A percentile compares a stretch with the other conserved stretches of the same genome.
These are phyloP conservation scores for Apis laboriosa DNA, from an alignment of 1,140 invertebrate genomes.

Conservation along the genomic window DNA sequence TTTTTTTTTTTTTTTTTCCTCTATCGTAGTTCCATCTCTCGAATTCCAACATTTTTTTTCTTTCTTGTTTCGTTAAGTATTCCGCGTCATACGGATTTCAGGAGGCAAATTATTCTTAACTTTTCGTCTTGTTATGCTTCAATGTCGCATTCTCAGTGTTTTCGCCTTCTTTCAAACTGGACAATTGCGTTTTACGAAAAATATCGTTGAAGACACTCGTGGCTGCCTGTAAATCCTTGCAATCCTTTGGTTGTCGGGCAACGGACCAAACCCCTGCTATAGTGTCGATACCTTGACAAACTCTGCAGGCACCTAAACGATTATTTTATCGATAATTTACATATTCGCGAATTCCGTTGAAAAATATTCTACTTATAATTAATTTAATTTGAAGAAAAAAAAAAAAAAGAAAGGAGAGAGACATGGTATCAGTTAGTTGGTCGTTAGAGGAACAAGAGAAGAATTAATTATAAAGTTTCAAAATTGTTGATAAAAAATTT, in stretches of 20 bases:
- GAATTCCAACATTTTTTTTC: neutral
- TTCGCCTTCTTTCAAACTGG: conserved; percentile 28
- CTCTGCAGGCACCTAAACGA: conserved; percentile 65
- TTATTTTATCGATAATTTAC: neutral
- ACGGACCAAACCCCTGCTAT: conserved; percentile 71
- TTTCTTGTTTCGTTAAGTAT: neutral
- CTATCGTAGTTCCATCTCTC: neutral
- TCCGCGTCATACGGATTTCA: conserved; percentile 43
- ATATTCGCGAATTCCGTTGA: neutral
- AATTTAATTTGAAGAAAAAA: too few species aligned
- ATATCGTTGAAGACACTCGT: conserved; percentile 67
- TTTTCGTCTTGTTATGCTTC: conserved; percentile 22
- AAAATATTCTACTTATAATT: neutral
- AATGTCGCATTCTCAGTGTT: neutral
- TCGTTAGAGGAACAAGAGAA: too few species aligned
- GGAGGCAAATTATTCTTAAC: neutral
- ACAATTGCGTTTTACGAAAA: conserved; percentile 60
- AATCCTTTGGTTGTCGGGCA: conserved; percentile 60
- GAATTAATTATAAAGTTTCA: too few species aligned
- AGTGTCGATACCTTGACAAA: conserved; percentile 70
- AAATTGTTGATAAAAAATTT: too few species aligned
- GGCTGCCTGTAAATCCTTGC: conserved; percentile 66
- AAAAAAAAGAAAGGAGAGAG: too few species aligned
- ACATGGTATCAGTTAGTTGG: too few species aligned
- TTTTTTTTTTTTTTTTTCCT: too few species aligned